Conservation (phyloP, 2,888 invertebrate species). For the Ectemnius cavifrons region DNA sequence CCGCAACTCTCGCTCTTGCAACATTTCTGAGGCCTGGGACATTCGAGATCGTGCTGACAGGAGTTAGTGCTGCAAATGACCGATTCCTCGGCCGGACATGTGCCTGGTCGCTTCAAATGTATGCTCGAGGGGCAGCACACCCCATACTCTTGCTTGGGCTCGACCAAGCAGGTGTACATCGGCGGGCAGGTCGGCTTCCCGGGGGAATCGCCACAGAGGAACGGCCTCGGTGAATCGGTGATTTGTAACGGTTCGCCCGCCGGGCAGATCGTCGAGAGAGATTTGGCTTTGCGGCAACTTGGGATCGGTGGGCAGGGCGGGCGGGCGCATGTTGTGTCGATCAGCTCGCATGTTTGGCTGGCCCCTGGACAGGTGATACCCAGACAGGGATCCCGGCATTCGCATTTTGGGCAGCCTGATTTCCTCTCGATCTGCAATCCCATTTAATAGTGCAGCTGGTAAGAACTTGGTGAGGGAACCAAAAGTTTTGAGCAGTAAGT, state of each 20-base stretch:
- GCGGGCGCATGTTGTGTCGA: conserved; percentile 87
- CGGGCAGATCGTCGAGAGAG: conserved; percentile 87
- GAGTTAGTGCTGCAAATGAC: conserved; percentile 72
- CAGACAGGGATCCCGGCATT: conserved; percentile 90
- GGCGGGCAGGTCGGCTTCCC: conserved; percentile 92
- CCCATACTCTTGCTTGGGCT: conserved; percentile 90
- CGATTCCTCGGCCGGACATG: conserved; percentile 81
- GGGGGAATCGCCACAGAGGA: conserved; percentile 88
- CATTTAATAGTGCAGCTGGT: not conserved
- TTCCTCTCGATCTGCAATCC: conserved; percentile 67
- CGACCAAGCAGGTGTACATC: conserved; percentile 88
- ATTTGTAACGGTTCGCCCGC: conserved; percentile 80
- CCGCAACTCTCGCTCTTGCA: conserved; percentile 87
- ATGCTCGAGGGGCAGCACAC: conserved; percentile 91
- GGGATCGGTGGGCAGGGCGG: conserved; percentile 92
- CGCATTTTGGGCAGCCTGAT: conserved; percentile 87
- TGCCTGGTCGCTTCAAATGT: conserved; percentile 87
- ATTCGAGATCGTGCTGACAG: conserved; percentile 89
- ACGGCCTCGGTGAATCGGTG: conserved; percentile 86
- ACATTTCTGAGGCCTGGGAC: conserved; percentile 90
- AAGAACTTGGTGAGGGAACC: not conserved
- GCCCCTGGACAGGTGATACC: conserved; percentile 87
- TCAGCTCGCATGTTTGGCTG: conserved; percentile 85
- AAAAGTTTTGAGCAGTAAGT: not conserved
- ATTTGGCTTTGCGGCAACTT: conserved; percentile 88